phyloP scores from a whole-genome alignment of 2,888 invertebrate species.

The Antheraea yamamai region DNA sequence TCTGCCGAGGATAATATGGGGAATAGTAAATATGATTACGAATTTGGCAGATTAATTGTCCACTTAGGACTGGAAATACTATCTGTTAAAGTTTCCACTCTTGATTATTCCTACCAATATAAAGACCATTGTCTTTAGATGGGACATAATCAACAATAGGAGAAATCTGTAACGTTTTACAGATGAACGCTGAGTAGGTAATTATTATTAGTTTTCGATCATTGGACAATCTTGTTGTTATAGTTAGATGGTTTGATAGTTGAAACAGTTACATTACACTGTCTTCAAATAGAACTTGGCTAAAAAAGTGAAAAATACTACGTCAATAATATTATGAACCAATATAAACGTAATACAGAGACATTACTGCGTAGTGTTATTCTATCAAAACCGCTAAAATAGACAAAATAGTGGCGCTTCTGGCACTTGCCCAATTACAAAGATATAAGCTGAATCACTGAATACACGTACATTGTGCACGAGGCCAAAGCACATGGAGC shows the following conservation, averaged over 20 bases:
- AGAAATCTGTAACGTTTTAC: no score
- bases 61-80: no score
- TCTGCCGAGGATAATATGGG: no score
- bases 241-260: slow-evolving; percentile 16
- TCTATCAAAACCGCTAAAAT: slow-evolving; percentile 14
- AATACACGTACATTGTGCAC: slow-evolving; percentile 11
- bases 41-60: no score
- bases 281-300: not conserved
- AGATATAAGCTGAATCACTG: slow-evolving; percentile 19
- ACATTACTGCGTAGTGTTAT: slow-evolving; percentile 10
- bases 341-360: slow-evolving; percentile 8
- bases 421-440: slow-evolving; percentile 19
- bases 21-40: no score
- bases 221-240: no score
- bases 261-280: slow-evolving; percentile 12
- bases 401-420: slow-evolving; percentile 16
- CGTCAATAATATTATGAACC: slow-evolving; percentile 13
- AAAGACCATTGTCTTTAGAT: no score
- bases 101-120: no score
- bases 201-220: no score
- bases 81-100: no score
- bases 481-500: not conserved
- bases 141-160: no score
- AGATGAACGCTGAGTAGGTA: no score
- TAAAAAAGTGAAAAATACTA: slow-evolving; percentile 4